A percentile compares a stretch with the other conserved stretches of the same genome.
Conservation (phyloP, 2,888 invertebrate species). For the Charanyca ferruginea region DNA sequence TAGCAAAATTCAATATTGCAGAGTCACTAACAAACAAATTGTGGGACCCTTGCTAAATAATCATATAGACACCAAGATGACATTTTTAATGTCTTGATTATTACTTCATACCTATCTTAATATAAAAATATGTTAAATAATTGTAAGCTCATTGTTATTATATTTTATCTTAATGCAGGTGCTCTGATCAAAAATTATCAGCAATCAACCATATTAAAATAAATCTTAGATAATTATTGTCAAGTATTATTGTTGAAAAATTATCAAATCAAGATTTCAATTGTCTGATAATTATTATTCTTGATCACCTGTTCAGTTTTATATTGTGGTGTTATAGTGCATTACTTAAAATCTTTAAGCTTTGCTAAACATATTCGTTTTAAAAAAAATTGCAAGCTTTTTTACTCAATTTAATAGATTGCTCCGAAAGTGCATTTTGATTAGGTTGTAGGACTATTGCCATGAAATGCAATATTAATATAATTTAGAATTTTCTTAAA, state of each 20-base stretch:
- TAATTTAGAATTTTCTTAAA: too few species aligned
- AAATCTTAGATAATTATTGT: constrained; percentile 3
- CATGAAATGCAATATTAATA: too few species aligned
- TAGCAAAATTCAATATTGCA: too few species aligned
- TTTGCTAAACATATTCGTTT: too few species aligned
- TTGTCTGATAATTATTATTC: neutral
- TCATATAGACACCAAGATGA: too few species aligned
- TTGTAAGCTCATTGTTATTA: neutral
- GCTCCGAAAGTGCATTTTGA: too few species aligned
- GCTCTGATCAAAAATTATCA: constrained; percentile 3
- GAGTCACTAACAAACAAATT: too few species aligned
- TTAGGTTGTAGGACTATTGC: too few species aligned
- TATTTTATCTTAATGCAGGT: constrained; percentile 9
- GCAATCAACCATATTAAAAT: neutral
- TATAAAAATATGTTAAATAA: neutral
- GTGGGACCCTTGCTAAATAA: too few species aligned
- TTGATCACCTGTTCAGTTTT: neutral
- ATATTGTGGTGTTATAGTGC: neutral
- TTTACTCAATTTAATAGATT: too few species aligned
- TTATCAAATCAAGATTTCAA: constrained; percentile 16
- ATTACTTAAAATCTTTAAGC: too few species aligned
- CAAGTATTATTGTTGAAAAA: neutral
- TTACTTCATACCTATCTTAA: neutral
- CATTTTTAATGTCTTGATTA: neutral
- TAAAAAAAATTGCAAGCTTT: too few species aligned